A percentile compares a stretch with the other conserved stretches of the same genome.
Evolutionary conservation across 2,888 invertebrate genomes (phyloP).

Genomic region (Polyommatus icarus): DNA sequence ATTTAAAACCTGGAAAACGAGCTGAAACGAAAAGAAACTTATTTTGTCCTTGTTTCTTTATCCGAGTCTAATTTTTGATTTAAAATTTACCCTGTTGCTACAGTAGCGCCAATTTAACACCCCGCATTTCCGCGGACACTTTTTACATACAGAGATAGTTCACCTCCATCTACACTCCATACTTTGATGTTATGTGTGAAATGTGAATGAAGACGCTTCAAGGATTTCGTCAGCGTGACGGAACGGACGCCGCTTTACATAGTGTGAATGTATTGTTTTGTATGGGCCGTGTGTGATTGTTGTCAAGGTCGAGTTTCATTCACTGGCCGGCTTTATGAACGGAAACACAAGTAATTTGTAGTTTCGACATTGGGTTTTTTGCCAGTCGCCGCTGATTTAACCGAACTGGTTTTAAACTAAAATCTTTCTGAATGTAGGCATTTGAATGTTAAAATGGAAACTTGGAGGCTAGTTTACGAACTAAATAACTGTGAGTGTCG

Average conservation of each 20-base stretch:
- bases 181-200: background rate
- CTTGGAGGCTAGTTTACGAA: background rate
- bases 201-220: conserved; percentile 12
- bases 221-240: conserved; percentile 19
- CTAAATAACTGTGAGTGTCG: background rate
- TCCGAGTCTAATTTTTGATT: too few relatives aligned
- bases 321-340: conserved; percentile 31
- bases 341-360: conserved; percentile 23
- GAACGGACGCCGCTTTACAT: background rate
- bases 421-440: background rate
- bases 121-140: too few relatives aligned
- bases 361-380: conserved; percentile 7
- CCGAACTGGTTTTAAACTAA: background rate
- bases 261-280: conserved; percentile 24
- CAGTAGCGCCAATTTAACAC: too few relatives aligned
- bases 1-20: too few relatives aligned
- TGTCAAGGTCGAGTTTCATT: conserved; percentile 38
- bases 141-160: too few relatives aligned
- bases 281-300: conserved; percentile 21
- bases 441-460: background rate
- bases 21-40: too few relatives aligned
- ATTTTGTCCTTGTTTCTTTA: too few relatives aligned
- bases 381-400: background rate
- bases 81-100: too few relatives aligned
- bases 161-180: too few relatives aligned